Conservation (phyloP, 2,797 vertebrate species). For the Galago senegalensis region DNA sequence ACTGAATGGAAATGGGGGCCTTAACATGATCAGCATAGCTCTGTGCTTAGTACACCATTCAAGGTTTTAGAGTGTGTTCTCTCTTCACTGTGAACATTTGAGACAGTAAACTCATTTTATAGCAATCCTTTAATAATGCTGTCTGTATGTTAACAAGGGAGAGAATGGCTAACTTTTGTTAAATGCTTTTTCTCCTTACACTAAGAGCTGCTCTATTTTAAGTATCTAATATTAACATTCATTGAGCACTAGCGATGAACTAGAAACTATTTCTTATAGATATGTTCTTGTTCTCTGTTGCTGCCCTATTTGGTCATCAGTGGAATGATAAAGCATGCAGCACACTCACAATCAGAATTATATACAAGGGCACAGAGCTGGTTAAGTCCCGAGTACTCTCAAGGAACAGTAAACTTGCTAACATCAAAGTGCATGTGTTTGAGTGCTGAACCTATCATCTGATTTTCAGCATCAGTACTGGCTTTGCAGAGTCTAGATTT, state of each 20-base stretch:
- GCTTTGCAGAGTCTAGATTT: background rate
- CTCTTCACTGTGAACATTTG: conserved; percentile 53
- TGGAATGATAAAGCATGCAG: background rate
- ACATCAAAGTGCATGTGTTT: background rate
- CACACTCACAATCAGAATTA: background rate
- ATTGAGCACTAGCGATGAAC: background rate
- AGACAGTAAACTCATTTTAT: conserved; percentile 44
- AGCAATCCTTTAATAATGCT: conserved; percentile 67
- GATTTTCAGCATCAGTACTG: background rate
- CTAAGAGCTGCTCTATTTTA: conserved; percentile 12
- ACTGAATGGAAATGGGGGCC: conserved; percentile 13
- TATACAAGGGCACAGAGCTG: background rate
- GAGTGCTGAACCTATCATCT: background rate
- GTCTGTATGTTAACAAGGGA: conserved; percentile 60
- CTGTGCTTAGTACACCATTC: background rate
- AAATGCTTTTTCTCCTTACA: conserved; percentile 43
- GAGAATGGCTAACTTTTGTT: conserved; percentile 34
- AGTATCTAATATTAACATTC: conserved; percentile 47
- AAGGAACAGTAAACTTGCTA: background rate
- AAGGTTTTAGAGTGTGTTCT: background rate
- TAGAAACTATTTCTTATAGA: conserved; percentile 11
- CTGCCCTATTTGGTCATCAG: conserved; percentile 31
- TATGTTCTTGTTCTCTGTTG: background rate
- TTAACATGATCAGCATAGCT: background rate
- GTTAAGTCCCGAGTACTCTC: background rate